Evolutionary conservation across 2,797 vertebrate species (phyloP), one percentile per base, ranked within the genome.

Genomic region (Epinephelus awoara): DNA sequence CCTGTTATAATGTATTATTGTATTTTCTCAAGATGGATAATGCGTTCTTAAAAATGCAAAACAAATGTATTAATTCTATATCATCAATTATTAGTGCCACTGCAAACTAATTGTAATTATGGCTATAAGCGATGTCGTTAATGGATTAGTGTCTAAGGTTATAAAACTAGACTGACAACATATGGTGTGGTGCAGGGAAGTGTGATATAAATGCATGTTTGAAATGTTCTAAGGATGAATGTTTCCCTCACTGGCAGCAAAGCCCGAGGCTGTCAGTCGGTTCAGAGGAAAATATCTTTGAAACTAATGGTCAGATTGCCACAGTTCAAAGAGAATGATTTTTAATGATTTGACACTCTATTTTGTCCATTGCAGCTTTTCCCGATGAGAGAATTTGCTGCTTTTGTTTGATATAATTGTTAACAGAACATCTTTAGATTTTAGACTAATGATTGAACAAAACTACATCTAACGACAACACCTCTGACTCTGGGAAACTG

Each of bases 1-100:
- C 58, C 54, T 50, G 21, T 25, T 72, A 72, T 82, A 63, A 54
- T 40, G 6, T 21, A 11, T 62, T 55, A 51, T 14, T 47, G 25
- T 47, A 47, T 51, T 47, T 40, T 38, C 44, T 46, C 10, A 54
- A n/a, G 13, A 52, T 23, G 17, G n/a, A 34, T 57, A 50, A n/a
- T 66, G 25, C 2, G 25, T 25, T 67, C 44, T 25, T 55, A 15
- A 44, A 34, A 42, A 63, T 27, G 18, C 23, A 66, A 61, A 64
- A 70, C 17, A 54, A 25, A 70, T 51, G 25, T 14, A 69, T 46
- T 55, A 47, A 23, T 49, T 42, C 15, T 13, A 54, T 65, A 19
- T 25, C 38, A 56, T 71, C 12, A 77, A 77, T 61, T 25, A 51
- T 52, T 15, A 13, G 7, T 19, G 34, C 46, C 10, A 67, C 0